Conservation (phyloP, 2,797 vertebrate genomes). For the Acanthurus tractus region DNA sequence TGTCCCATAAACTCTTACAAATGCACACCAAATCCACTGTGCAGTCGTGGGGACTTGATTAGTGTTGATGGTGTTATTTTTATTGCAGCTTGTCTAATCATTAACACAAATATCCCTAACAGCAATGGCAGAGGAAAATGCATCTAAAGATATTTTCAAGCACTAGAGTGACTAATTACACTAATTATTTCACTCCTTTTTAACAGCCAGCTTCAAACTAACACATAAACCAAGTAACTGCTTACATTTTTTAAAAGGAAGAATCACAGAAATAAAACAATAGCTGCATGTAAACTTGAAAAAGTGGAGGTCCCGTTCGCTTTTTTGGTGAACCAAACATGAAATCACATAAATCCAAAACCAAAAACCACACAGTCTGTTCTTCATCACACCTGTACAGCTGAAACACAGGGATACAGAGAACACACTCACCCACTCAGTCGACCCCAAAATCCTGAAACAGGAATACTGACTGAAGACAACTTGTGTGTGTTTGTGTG, state of each 20-base stretch:
- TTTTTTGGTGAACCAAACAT: slow-evolving; percentile 50
- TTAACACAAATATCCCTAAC: slow-evolving; percentile 28
- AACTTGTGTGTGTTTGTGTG: slow-evolving; percentile 33
- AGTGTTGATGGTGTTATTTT: slow-evolving; percentile 6
- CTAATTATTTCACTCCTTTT: slow-evolving; percentile 13
- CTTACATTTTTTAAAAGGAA: slow-evolving; percentile 23
- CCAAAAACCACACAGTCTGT: slow-evolving; percentile 56
- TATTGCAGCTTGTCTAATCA: slow-evolving; percentile 19
- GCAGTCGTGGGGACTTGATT: slow-evolving; percentile 2
- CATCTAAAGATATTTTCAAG: slow-evolving; percentile 41
- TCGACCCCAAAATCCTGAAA: slow-evolving; percentile 32
- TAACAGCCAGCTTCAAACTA: slow-evolving; percentile 40
- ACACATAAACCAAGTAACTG: slow-evolving; percentile 39
- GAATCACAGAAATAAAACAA: slow-evolving; percentile 59
- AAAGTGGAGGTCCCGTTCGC: slow-evolving; percentile 42
- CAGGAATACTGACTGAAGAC: slow-evolving; percentile 77
- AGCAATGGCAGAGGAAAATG: slow-evolving; percentile 24
- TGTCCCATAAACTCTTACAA: neutral
- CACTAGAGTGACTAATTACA: slow-evolving; percentile 31
- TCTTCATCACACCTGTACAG: slow-evolving; percentile 48
- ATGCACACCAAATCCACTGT: neutral
- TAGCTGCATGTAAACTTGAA: slow-evolving; percentile 68
- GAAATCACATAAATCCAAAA: slow-evolving; percentile 56
- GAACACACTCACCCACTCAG: slow-evolving; percentile 41
- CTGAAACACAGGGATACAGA: slow-evolving; percentile 58